Conservation (phyloP, 2,888 invertebrate genomes). For the Liodrosophila aerea region DNA sequence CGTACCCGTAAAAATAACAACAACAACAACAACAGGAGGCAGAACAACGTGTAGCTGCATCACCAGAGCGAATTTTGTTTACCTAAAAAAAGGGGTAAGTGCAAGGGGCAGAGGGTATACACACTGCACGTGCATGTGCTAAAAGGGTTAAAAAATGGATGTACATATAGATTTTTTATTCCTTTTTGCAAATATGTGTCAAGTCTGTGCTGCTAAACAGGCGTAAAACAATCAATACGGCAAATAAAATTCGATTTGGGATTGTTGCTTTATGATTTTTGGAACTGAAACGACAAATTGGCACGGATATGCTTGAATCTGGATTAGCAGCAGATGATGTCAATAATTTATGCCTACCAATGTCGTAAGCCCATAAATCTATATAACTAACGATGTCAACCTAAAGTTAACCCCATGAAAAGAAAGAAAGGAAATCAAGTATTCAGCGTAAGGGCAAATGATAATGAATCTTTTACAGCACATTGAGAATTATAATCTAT, state of each 20-base stretch:
- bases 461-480: no score
- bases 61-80: constrained; percentile 78
- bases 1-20: constrained; percentile 33
- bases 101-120: constrained; percentile 12
- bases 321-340: constrained; percentile 26
- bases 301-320: constrained; percentile 42
- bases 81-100: constrained; percentile 22
- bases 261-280: constrained; percentile 57
- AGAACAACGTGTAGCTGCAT: constrained; percentile 66
- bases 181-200: constrained; percentile 53
- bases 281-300: constrained; percentile 63
- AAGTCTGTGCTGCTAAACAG: constrained; percentile 66
- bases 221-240: constrained; percentile 73
- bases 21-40: constrained; percentile 32
- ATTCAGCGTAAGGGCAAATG: no score
- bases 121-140: constrained; percentile 55
- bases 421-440: no score
- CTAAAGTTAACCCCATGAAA: no score
- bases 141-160: constrained; percentile 50
- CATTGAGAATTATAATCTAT: no score
- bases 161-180: background rate
- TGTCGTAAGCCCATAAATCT: constrained; percentile 14
- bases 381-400: background rate
- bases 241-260: constrained; percentile 75
- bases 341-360: constrained; percentile 44